These are phyloP conservation scores for Melinopterus prodromus DNA, from an alignment of 2,888 invertebrate genomes.

Conservation along the genomic window DNA sequence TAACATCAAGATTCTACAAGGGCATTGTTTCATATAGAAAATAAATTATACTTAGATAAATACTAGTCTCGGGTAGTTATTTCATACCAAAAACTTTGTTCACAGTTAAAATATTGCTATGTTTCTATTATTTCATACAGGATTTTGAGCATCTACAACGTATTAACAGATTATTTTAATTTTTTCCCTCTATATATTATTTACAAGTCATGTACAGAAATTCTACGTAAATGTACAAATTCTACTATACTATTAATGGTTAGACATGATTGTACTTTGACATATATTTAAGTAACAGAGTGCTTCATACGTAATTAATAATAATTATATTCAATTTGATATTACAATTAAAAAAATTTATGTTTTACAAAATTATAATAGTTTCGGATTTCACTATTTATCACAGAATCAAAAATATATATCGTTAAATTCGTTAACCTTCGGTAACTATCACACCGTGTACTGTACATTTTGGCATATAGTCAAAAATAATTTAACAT, in stretches of 20 bases:
- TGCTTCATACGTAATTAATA: neutral
- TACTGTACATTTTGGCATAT: neutral
- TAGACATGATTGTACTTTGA: constrained; percentile 21
- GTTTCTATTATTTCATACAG: constrained; percentile 7
- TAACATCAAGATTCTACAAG: no score
- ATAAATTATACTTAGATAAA: neutral
- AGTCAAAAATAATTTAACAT: neutral
- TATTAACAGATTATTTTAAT: constrained; percentile 11
- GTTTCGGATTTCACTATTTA: neutral
- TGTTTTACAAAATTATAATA: neutral
- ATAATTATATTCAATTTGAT: neutral
- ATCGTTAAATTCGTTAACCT: neutral
- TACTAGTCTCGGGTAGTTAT: neutral
- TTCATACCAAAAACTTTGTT: neutral
- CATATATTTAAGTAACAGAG: constrained; percentile 9
- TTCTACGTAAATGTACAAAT: neutral
- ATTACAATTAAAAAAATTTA: neutral
- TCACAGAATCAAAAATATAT: neutral
- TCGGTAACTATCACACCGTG: neutral
- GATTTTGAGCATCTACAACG: constrained; percentile 22
- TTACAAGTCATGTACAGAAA: constrained; percentile 4
- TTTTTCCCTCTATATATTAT: neutral
- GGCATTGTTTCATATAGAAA: no score
- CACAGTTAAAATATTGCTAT: constrained; percentile 24
- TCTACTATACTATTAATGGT: neutral